Percentiles rank a stretch among this genome's conserved stretches.
Conservation (phyloP, 2,797 vertebrate genomes). For the Lacerta bilineata region DNA sequence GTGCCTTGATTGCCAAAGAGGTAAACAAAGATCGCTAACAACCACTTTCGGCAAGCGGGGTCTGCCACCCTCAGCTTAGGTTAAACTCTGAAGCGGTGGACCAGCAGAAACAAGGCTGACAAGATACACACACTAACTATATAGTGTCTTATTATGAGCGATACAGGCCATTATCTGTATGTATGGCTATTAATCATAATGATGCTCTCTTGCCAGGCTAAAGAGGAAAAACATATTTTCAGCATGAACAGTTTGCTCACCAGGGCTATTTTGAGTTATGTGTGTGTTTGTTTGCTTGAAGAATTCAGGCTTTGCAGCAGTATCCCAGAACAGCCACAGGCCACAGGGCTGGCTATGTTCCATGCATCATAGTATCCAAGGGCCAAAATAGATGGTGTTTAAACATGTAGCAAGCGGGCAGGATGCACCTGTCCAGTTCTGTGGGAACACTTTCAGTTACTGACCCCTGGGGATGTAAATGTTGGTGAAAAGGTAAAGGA, state of each 20-base stretch:
- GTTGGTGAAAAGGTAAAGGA: no score
- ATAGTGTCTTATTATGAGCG: conserved; percentile 34
- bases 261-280: background rate
- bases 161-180: conserved; percentile 33
- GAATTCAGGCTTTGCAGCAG: background rate
- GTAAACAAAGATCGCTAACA: conserved; percentile 41
- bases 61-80: conserved; percentile 47
- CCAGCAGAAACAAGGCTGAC: conserved; percentile 32
- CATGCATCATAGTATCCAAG: background rate
- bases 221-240: background rate
- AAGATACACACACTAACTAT: conserved; percentile 19
- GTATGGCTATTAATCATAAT: background rate
- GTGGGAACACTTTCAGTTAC: no score
- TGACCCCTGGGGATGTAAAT: no score
- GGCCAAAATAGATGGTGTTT: no score
- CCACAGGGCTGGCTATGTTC: background rate
- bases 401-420: no score
- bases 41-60: conserved; percentile 42
- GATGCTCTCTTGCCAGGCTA: conserved; percentile 5
- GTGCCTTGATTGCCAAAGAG: conserved; percentile 52
- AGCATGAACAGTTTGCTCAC: conserved; percentile 25
- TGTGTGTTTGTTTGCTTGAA: background rate
- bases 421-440: no score
- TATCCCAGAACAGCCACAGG: background rate
- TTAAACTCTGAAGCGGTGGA: background rate